Base-by-base conservation (phyloP, 30 jellyfish, hydroid and myxozoan genomes). In the Sanderia malayensis region DNA sequence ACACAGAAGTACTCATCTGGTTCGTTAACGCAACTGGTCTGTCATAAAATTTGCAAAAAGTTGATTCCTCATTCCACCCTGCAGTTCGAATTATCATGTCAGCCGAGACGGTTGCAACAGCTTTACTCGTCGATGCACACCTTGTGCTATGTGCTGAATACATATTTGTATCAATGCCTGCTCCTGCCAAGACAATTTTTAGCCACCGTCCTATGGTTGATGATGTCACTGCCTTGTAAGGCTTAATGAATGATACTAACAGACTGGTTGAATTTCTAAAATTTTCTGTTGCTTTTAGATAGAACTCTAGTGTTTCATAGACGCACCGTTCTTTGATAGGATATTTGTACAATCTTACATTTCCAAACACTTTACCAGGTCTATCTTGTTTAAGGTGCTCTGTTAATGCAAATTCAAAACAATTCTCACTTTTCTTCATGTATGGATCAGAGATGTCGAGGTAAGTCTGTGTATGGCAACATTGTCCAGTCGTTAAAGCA, bases 381-480 rank as follows among this genome's bases (percentile, higher is more conserved):
- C 70, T 67, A 33, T 67, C 80, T 70, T 46, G 58, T 37, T 70
- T 46, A 0, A 70, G 34, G 72, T 70, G 72, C 23, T 70, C 82
- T 44, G 72, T 70, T 26, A 70, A 26, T 41, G 82, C 71, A 52
- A 70, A 70, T 0, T 70, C 82, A 37, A 45, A 0, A 31, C 82
- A 70, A 46, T 0, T 26, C 10, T 70, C 60, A 17, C 25, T 47
- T 70, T 70, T 70, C 82, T 70, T 70, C 82, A 44, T 70, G 44
- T 70, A 46, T 70, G 27, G 45, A 19, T 66, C 65, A 30, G 78
- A 66, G 62, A 22, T 37, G 47, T 46, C 72, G 0, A 70, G 20
- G 26, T 21, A 70, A 70, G 82, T 70, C 44, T 25, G 82, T 44
- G 87, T 61, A 37, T 75, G 87, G 69, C 87, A 75, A 9, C 71